A percentile compares a stretch with the other conserved stretches of the same genome.
Conservation (phyloP, 2,888 invertebrate genomes). For the Microctonus aethiopoides region DNA sequence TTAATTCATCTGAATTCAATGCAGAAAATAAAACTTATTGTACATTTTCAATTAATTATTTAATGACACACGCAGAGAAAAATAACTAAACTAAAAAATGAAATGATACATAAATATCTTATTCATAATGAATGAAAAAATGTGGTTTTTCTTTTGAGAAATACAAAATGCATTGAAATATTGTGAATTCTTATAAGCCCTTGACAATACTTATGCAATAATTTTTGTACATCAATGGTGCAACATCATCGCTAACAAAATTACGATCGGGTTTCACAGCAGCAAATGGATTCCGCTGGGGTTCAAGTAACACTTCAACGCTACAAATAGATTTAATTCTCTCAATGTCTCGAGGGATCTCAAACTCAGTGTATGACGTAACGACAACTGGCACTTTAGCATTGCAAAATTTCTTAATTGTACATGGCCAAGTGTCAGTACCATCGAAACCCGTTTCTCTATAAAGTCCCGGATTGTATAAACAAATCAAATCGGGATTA, state of each 20-base stretch:
- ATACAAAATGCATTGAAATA: neutral
- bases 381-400: constrained; percentile 73
- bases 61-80: neutral
- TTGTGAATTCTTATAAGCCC: constrained; percentile 38
- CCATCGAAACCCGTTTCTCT: constrained; percentile 74
- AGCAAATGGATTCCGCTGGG: constrained; percentile 74
- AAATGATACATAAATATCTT: too few relatives aligned
- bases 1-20: neutral
- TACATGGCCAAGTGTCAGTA: constrained; percentile 76
- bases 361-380: constrained; percentile 77
- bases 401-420: constrained; percentile 71
- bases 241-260: constrained; percentile 78
- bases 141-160: too few relatives aligned
- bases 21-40: neutral
- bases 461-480: constrained; percentile 79
- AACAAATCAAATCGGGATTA: constrained; percentile 70
- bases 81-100: neutral
- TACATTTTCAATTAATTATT: neutral
- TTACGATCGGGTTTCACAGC: constrained; percentile 80
- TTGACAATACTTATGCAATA: constrained; percentile 72
- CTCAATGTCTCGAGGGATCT: constrained; percentile 73
- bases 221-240: constrained; percentile 80
- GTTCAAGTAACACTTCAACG: constrained; percentile 69
- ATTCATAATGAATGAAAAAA: too few relatives aligned
- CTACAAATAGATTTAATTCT: constrained; percentile 70